Evolutionary conservation across 2,797 vertebrate genomes (phyloP).

Genomic region (Pteropus rufus): DNA sequence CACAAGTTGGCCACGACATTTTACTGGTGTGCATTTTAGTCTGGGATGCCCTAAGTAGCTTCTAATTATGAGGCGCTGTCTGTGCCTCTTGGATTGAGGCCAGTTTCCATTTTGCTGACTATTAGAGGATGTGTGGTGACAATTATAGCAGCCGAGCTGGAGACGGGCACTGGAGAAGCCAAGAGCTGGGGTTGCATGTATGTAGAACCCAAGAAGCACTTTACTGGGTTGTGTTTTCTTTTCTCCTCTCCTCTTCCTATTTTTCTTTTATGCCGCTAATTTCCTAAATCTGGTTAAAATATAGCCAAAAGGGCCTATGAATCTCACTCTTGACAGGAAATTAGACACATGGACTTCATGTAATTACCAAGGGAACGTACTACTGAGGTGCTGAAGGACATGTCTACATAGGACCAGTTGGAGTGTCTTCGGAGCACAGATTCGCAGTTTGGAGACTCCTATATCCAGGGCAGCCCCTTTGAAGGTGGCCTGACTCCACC

Average conservation of each 20-base stretch:
- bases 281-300: background rate
- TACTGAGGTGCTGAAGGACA: background rate
- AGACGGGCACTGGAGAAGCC: slow-evolving; percentile 27
- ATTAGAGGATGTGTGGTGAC: slow-evolving; percentile 49
- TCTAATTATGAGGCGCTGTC: slow-evolving; percentile 69
- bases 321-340: background rate
- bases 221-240: background rate
- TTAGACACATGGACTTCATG: background rate
- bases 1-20: slow-evolving; percentile 46
- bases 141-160: background rate
- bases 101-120: slow-evolving; percentile 57
- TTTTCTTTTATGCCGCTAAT: background rate
- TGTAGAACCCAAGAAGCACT: background rate
- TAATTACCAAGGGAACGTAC: background rate
- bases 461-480: background rate
- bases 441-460: background rate
- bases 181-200: background rate
- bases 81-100: slow-evolving; percentile 61
- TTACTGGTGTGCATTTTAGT: slow-evolving; percentile 64
- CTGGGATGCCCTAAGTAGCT: slow-evolving; percentile 57
- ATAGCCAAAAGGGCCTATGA: background rate
- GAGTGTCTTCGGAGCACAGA: background rate
- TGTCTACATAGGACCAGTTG: background rate
- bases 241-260: background rate
- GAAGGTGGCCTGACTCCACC: background rate